These are phyloP conservation scores for Parauchenoglanis ngamensis DNA, from an alignment of 2,797 vertebrate species.

Conservation along the genomic window DNA sequence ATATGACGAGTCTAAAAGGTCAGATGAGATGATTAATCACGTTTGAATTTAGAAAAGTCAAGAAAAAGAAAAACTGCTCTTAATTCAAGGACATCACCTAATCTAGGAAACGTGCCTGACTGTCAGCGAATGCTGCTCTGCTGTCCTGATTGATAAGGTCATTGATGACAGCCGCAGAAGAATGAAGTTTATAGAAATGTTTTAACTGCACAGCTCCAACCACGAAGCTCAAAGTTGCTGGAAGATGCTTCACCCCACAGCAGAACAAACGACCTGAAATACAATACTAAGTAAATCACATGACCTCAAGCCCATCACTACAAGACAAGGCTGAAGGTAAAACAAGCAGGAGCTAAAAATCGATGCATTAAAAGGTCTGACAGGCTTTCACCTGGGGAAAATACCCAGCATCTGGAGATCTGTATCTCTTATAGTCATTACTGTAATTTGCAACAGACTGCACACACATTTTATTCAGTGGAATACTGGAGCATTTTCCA, in stretches of 20 bases:
- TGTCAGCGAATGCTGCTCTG: neutral
- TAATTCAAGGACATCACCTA: constrained; percentile 2
- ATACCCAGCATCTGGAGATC: neutral
- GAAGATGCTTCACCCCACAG: neutral
- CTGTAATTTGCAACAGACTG: neutral
- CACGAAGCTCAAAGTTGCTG: neutral
- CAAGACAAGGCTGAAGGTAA: neutral
- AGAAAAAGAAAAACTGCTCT: neutral
- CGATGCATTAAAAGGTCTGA: constrained; percentile 9
- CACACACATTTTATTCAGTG: neutral
- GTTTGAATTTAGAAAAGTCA: constrained; percentile 5
- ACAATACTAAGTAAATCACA: constrained; percentile 8
- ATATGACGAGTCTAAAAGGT: neutral
- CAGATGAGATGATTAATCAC: neutral
- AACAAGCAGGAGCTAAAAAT: constrained; percentile 16
- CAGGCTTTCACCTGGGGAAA: neutral
- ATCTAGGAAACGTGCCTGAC: neutral
- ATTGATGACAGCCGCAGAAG: neutral
- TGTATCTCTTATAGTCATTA: constrained; percentile 3
- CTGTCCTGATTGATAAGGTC: neutral
- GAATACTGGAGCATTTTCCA: neutral
- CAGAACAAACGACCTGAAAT: constrained; percentile 14
- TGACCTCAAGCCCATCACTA: neutral
- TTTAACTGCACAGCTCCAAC: neutral
- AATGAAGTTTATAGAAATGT: neutral